Evolutionary conservation across 2,797 vertebrate species (phyloP).

Genomic region (Lemur catta): DNA sequence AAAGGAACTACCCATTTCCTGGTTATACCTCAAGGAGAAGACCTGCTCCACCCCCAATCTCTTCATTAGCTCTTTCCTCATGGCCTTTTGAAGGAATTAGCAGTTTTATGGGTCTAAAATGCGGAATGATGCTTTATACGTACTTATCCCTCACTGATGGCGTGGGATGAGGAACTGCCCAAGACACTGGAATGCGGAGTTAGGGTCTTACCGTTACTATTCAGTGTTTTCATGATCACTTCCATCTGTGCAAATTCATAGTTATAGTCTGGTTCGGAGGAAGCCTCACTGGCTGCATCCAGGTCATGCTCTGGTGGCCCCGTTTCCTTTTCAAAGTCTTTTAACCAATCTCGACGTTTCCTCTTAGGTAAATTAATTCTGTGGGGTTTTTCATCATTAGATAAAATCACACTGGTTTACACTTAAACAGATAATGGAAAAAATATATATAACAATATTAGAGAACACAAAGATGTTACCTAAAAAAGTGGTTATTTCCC

Average conservation of each 20-base stretch:
- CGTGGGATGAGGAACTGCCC: fast-evolving
- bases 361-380: slow-evolving; percentile 96
- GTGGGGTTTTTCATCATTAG: slow-evolving; percentile 35
- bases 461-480: slow-evolving; percentile 82
- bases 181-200: fast-evolving
- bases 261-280: slow-evolving; percentile 97
- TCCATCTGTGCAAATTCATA: slow-evolving; percentile 99
- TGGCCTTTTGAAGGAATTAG: neutral
- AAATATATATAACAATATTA: fast-evolving
- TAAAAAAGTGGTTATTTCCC: slow-evolving; percentile 99
- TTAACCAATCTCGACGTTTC: slow-evolving; percentile 95
- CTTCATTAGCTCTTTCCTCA: neutral
- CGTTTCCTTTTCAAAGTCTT: slow-evolving; percentile 93
- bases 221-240: slow-evolving; percentile 98
- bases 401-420: neutral
- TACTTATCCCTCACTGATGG: fast-evolving
- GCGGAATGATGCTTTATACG: neutral
- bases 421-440: neutral
- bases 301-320: slow-evolving; percentile 90
- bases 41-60: neutral
- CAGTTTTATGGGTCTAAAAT: neutral
- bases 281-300: slow-evolving; percentile 96
- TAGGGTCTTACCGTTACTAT: slow-evolving; percentile 91
- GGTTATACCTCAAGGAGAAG: neutral
- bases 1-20: neutral